Evolutionary conservation across 2,797 vertebrate species (phyloP).

Genomic region (Ambastaia sidthimunki): DNA sequence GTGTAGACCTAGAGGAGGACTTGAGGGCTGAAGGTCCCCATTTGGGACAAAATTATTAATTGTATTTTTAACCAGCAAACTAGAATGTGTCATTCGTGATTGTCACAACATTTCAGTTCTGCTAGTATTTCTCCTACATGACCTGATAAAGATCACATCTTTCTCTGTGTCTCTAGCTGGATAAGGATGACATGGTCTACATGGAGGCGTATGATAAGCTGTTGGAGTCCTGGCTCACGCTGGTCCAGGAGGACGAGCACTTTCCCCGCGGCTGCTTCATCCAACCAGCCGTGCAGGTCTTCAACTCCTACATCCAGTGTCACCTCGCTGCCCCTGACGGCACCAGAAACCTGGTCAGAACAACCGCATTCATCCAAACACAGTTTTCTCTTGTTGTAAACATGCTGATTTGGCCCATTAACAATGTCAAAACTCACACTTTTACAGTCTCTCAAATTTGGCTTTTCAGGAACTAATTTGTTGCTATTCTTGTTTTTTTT

Average conservation of each 20-base stretch:
- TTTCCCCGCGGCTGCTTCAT: constrained; percentile 97
- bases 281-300: constrained; percentile 97
- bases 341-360: constrained; percentile 95
- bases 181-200: constrained; percentile 99
- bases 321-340: constrained; percentile 96
- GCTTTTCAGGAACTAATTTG: background rate
- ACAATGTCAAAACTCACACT: background rate
- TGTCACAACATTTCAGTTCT: background rate
- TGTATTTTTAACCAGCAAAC: too few species aligned
- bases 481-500: background rate
- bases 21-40: too few species aligned
- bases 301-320: constrained; percentile 99
- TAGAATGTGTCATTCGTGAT: too few species aligned
- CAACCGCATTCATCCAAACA: background rate
- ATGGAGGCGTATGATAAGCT: constrained; percentile 99
- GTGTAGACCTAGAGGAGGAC: too few species aligned
- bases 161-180: constrained; percentile 78
- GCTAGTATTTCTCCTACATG: background rate
- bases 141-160: too few species aligned
- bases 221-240: constrained; percentile 95
- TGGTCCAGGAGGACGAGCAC: constrained; percentile 97
- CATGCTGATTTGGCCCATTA: background rate
- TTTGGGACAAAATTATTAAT: too few species aligned
- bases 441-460: background rate
- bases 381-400: background rate